Base-by-base conservation (phyloP, 1,140 invertebrate species). In the Pogonus chalceus region DNA sequence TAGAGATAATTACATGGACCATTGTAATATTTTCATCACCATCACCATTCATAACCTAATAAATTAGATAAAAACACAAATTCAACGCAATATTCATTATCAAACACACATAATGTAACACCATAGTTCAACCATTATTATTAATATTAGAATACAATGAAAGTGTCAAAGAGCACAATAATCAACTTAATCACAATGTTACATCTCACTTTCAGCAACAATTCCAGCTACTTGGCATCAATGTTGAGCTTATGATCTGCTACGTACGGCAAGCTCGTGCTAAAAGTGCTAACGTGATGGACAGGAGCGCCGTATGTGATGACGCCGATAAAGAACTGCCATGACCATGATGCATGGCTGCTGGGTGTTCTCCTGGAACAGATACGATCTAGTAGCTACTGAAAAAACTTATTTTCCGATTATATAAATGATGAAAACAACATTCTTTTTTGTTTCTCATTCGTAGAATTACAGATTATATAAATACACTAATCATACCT, bases 331-430 rank as follows among this genome's bases (percentile, higher is more conserved):
- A 20, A 21, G 43, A 21, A 46, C 31, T 46, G 20, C 65, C 65
- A 49, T 62, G 63, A 9, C 85, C 84, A 58, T 88, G 84, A 69
- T 89, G 85, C 85, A 88, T 88, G 20, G 85, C 86, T 49, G 86
- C 85, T 66, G 86, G 85, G 73, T 88, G 83, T 70, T 88, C 86
- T 59, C 85, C 85, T 88, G 75, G 26, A 73, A 75, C 57, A 69
- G 37, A 43, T 53, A 43, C 37, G 37, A 43, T 43, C 37, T 43
- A 43, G 37, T 43, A 43, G 37, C 37, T 12, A 43, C 37, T 18
- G 37, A 10, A 43, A 31, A 7, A 4, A 31, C 26, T 31, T 31
- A 31, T 31, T 7, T 31, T 7, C 26, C n/a, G n/a, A n/a, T n/a
- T n/a, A n/a, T n/a, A n/a, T n/a, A n/a, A n/a, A n/a, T n/a, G n/a